phyloP scores from a whole-genome alignment of 2,888 invertebrate species.

The Hyalella azteca region DNA sequence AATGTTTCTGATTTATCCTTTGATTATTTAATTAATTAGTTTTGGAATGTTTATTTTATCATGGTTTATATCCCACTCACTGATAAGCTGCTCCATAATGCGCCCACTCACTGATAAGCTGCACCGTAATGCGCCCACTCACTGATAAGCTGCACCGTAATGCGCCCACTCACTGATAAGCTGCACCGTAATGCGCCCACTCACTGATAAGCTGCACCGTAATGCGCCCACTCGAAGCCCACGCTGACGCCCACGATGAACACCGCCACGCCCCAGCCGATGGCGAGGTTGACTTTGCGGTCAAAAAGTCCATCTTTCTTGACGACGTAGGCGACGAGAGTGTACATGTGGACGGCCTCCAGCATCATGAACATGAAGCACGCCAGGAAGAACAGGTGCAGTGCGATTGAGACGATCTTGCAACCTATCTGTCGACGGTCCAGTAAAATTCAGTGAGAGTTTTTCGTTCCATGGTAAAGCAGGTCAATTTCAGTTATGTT shows the following conservation, averaged over 20 bases:
- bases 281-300: constrained; percentile 59
- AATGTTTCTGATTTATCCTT: too few relatives aligned
- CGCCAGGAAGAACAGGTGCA: constrained; percentile 61
- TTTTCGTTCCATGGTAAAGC: neutral
- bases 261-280: constrained; percentile 60
- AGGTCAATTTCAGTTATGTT: neutral
- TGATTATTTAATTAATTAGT: too few relatives aligned
- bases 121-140: too few relatives aligned
- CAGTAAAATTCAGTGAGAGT: neutral
- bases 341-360: constrained; percentile 61
- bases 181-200: too few relatives aligned
- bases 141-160: too few relatives aligned
- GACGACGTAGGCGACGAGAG: constrained; percentile 60
- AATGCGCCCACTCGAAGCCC: constrained; percentile 60
- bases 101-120: too few relatives aligned
- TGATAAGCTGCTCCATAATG: too few relatives aligned
- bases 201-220: constrained; percentile 61
- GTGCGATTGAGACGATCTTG: constrained; percentile 59
- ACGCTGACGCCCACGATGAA: constrained; percentile 60
- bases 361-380: constrained; percentile 61
- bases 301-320: constrained; percentile 60
- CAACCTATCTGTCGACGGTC: constrained; percentile 58
- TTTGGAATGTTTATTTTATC: too few relatives aligned
- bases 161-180: too few relatives aligned
- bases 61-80: too few relatives aligned